These are phyloP conservation scores for Pristionchus entomophagus DNA, from an alignment of 2,888 invertebrate species.

Conservation along the genomic window DNA sequence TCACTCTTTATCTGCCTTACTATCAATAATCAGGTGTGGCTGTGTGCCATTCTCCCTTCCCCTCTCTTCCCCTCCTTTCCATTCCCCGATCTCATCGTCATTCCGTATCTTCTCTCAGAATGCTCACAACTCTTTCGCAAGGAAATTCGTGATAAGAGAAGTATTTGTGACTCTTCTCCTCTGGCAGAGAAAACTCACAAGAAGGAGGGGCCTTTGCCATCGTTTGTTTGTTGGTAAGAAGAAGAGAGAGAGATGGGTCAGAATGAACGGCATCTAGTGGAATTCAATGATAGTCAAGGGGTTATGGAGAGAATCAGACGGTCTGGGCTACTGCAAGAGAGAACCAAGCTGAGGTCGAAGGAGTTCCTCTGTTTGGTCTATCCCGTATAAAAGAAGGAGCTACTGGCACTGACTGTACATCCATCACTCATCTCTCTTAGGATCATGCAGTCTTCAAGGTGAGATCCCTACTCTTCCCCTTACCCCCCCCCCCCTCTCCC, in stretches of 20 bases:
- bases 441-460: background rate
- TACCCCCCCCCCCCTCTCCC: too few species aligned
- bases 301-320: background rate
- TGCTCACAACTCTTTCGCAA: conserved; percentile 9
- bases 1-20: background rate
- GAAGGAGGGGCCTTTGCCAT: too few species aligned
- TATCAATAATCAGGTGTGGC: background rate
- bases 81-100: background rate
- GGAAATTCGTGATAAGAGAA: background rate
- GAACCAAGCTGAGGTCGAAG: background rate
- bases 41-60: too few species aligned
- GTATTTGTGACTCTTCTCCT: background rate
- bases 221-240: conserved; percentile 7
- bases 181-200: background rate
- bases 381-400: background rate
- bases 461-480: background rate
- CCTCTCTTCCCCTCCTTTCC: too few species aligned
- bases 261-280: conserved; percentile 22
- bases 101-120: background rate
- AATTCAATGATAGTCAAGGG: background rate
- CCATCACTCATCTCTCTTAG: background rate
- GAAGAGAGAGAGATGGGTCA: conserved; percentile 12
- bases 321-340: background rate
- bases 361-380: background rate
- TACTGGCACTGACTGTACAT: background rate